Percentiles rank a stretch among this genome's conserved stretches.
These are phyloP conservation scores for Fregata magnificens DNA, from an alignment of 2,113 vertebrate genomes.

Conservation along the genomic window DNA sequence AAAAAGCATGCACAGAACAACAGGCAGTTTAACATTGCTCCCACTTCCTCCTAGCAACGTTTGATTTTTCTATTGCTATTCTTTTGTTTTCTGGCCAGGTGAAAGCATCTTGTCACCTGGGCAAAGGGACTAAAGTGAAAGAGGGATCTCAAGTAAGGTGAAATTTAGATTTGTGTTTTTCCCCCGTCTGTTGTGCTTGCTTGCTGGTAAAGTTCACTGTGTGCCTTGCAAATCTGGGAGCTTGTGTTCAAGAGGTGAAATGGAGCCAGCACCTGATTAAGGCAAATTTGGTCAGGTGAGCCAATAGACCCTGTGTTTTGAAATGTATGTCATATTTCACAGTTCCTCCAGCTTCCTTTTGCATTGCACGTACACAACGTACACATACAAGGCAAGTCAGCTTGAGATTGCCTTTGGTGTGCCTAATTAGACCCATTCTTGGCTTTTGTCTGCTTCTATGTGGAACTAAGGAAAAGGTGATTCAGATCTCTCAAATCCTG, in stretches of 20 bases:
- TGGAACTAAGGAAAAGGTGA: background rate
- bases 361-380: background rate
- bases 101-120: background rate
- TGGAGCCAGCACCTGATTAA: background rate
- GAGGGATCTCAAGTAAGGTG: background rate
- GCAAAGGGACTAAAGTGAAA: background rate
- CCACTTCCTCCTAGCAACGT: background rate
- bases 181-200: background rate
- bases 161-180: background rate
- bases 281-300: background rate
- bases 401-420: background rate
- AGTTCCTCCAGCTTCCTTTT: background rate
- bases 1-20: background rate
- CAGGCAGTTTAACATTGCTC: background rate
- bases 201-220: background rate
- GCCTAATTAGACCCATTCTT: background rate
- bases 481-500: background rate
- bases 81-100: background rate
- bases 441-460: background rate
- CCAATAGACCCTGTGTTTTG: background rate
- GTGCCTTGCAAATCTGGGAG: background rate
- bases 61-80: background rate
- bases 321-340: background rate
- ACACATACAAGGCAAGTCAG: no score
- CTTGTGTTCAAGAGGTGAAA: background rate